Evolutionary conservation across 1,140 invertebrate genomes (phyloP).

Genomic region (Battus philenor): DNA sequence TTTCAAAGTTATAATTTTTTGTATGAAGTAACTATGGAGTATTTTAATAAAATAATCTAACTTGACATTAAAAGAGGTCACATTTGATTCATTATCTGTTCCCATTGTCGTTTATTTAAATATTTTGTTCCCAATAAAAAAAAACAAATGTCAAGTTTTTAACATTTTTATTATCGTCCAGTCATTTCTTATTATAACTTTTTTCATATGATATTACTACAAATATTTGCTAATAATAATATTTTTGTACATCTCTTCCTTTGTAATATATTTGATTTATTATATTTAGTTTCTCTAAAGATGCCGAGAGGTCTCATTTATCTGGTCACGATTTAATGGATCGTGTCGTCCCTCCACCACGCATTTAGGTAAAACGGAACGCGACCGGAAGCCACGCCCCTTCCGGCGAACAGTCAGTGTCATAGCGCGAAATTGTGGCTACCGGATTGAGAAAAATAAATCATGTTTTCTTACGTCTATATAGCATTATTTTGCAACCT

Average conservation of each 20-base stretch:
- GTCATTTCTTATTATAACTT: too few relatives aligned
- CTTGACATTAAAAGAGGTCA: not conserved
- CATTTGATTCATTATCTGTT: not conserved
- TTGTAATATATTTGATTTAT: too few relatives aligned
- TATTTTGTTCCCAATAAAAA: not conserved
- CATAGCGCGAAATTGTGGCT: conserved; percentile 40
- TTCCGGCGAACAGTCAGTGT: conserved; percentile 46
- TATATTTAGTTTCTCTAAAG: too few relatives aligned
- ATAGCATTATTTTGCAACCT: not conserved
- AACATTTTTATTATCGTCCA: not conserved
- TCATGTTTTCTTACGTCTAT: conserved; percentile 1
- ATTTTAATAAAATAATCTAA: not conserved
- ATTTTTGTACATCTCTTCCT: too few relatives aligned
- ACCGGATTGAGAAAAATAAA: conserved; percentile 10
- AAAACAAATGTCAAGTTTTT: not conserved
- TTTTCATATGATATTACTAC: too few relatives aligned
- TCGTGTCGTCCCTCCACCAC: conserved; percentile 29
- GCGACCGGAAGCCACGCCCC: conserved; percentile 56
- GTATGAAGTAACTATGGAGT: too few relatives aligned
- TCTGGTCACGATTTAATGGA: conserved; percentile 35
- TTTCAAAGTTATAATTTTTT: not conserved
- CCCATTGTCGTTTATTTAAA: not conserved
- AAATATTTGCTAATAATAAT: too few relatives aligned
- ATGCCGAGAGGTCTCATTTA: conserved; percentile 25
- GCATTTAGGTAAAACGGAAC: conserved; percentile 48